phyloP scores from a whole-genome alignment of 2,113 vertebrate genomes.

The Saguinus midas region DNA sequence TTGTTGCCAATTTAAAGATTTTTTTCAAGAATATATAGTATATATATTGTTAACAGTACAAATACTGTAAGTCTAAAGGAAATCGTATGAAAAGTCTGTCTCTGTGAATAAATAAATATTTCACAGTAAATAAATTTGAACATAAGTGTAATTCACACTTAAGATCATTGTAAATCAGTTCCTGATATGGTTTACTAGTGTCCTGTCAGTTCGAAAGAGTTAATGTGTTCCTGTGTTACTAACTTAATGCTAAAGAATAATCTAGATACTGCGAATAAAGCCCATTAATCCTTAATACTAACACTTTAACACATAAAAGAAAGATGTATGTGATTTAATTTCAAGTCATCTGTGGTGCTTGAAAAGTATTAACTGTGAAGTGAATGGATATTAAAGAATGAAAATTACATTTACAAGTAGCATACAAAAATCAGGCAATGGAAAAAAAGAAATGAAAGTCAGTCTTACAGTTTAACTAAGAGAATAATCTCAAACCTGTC shows the following conservation, averaged over 20 bases:
- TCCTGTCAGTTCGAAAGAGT: constrained; percentile 23
- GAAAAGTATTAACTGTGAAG: constrained; percentile 67
- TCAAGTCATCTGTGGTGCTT: constrained; percentile 41
- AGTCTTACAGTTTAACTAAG: neutral
- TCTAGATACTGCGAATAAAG: constrained; percentile 48
- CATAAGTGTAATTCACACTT: constrained; percentile 11
- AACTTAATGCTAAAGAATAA: constrained; percentile 37
- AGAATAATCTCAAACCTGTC: constrained; percentile 59
- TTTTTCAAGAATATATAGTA: constrained; percentile 38
- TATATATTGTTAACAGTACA: neutral
- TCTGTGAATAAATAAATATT: neutral
- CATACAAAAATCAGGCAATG: constrained; percentile 56
- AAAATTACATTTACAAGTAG: constrained; percentile 62
- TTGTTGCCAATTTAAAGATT: neutral
- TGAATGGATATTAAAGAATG: constrained; percentile 69
- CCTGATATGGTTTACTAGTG: neutral
- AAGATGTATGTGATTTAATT: constrained; percentile 68
- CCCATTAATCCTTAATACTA: constrained; percentile 55
- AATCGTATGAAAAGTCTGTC: neutral
- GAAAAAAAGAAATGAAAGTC: constrained; percentile 35
- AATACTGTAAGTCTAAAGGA: constrained; percentile 26
- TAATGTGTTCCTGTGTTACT: neutral
- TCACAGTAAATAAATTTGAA: constrained; percentile 29
- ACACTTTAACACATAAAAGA: constrained; percentile 57
- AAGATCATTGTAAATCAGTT: neutral